These are phyloP conservation scores for Heterocephalus glaber DNA, from an alignment of 2,113 vertebrate genomes.

Conservation along the genomic window DNA sequence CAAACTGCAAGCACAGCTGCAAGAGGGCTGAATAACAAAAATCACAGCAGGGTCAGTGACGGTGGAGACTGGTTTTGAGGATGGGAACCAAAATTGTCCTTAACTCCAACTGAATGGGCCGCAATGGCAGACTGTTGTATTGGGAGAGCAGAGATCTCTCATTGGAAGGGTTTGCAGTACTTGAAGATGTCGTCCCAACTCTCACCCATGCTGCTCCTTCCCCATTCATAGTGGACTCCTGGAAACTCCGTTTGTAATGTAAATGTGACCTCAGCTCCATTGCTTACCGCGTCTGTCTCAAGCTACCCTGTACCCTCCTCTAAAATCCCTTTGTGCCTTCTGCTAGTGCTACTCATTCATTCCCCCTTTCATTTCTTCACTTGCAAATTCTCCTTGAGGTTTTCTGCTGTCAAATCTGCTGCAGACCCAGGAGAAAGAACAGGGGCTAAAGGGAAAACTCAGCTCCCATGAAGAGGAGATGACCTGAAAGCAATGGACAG, in stretches of 20 bases:
- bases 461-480: not conserved
- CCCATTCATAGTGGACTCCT: not conserved
- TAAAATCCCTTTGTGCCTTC: no score
- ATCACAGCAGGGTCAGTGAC: fast-evolving
- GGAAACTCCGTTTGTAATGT: not conserved
- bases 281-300: not conserved
- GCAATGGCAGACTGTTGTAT: not conserved
- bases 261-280: not conserved
- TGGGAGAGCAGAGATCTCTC: not conserved
- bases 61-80: not conserved
- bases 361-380: not conserved
- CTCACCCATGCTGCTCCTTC: not conserved
- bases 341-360: not conserved
- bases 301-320: not conserved
- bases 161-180: not conserved
- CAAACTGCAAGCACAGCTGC: not conserved
- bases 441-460: not conserved
- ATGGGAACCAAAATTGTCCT: not conserved
- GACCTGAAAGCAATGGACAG: not conserved
- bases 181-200: not conserved
- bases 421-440: not conserved
- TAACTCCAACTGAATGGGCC: not conserved
- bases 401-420: not conserved
- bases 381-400: not conserved
- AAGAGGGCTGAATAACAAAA: fast-evolving